Evolutionary conservation across 2,797 vertebrate genomes (phyloP).

Genomic region (Rhincodon typus): DNA sequence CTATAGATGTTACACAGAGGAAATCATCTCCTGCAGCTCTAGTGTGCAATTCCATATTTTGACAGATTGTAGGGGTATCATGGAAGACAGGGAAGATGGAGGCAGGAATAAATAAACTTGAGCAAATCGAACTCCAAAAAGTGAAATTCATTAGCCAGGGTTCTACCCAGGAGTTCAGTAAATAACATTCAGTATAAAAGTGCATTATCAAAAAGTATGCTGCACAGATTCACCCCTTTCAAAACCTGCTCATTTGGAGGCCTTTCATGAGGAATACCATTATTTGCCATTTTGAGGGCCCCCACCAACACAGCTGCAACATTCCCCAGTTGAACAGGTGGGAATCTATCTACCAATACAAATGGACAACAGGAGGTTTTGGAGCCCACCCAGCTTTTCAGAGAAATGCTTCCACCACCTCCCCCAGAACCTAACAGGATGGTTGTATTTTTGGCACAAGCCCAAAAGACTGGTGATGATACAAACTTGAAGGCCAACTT

Average conservation of each 20-base stretch:
- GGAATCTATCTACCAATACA: not conserved
- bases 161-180: not conserved
- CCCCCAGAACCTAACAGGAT: not conserved
- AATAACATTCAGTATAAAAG: not conserved
- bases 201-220: not conserved
- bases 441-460: not conserved
- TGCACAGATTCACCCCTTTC: not conserved
- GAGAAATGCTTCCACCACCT: not conserved
- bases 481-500: no score
- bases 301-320: not conserved
- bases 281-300: not conserved
- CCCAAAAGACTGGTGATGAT: not conserved
- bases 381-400: not conserved
- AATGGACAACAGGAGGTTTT: not conserved
- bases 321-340: not conserved
- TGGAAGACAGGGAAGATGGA: no score
- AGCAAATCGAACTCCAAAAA: not conserved
- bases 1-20: not conserved
- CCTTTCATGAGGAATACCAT: not conserved
- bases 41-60: not conserved
- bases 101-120: not conserved
- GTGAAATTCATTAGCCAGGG: not conserved
- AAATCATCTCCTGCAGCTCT: not conserved
- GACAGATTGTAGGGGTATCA: not conserved
- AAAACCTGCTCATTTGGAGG: not conserved